Conservation (phyloP, 2,797 vertebrate genomes). For the Phalloptychus januarius region DNA sequence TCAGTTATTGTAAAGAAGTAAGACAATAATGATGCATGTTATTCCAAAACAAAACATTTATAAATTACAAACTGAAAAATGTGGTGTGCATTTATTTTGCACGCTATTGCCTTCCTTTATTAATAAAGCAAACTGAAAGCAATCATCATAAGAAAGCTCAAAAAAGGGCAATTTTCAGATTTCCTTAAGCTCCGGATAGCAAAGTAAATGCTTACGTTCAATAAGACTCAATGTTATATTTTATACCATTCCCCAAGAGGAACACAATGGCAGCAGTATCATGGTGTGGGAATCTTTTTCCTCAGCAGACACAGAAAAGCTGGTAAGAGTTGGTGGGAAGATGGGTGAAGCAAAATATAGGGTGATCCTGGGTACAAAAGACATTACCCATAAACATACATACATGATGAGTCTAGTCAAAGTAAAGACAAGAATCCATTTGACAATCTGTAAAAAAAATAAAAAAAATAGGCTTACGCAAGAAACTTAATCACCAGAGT, state of each 20-base stretch:
- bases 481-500: not conserved
- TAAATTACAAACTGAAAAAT: not conserved
- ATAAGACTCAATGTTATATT: not conserved
- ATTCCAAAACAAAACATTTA: not conserved
- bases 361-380: not conserved
- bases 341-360: not conserved
- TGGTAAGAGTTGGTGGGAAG: not conserved
- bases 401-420: not conserved
- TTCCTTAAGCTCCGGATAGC: not conserved
- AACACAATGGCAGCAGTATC: not conserved
- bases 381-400: not conserved
- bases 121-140: not conserved
- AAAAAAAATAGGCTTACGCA: not conserved
- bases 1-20: not conserved
- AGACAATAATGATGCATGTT: not conserved
- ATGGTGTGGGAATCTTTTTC: not conserved
- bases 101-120: not conserved
- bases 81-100: not conserved
- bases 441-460: not conserved
- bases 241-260: not conserved
- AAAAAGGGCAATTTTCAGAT: not conserved
- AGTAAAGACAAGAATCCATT: not conserved
- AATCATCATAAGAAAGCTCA: not conserved
- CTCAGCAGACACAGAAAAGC: not conserved
- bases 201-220: not conserved